These are phyloP conservation scores for Drosophila pectinifera DNA, from an alignment of 1,140 invertebrate species.

Conservation along the genomic window DNA sequence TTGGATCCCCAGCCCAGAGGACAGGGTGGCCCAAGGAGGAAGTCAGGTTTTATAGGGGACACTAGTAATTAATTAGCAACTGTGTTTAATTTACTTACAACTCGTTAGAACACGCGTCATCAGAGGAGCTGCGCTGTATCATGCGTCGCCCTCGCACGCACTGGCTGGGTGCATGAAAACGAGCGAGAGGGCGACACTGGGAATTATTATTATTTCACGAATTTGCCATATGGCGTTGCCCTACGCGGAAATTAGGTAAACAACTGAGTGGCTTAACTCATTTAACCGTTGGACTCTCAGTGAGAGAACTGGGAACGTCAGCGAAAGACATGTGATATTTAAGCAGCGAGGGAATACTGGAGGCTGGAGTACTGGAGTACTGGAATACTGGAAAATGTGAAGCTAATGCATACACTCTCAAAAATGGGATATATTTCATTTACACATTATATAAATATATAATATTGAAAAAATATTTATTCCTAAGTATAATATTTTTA, in stretches of 20 bases:
- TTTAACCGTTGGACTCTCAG: no score
- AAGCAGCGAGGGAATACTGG: no score
- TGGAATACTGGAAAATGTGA: not conserved
- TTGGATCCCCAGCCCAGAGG: not conserved
- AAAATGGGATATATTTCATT: not conserved
- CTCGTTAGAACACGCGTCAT: not conserved
- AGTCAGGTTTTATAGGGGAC: not conserved
- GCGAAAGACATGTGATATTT: no score
- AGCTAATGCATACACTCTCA: not conserved
- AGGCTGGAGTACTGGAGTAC: no score
- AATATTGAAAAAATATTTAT: no score
- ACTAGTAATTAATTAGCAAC: not conserved
- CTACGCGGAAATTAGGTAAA: not conserved
- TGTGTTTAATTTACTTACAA: not conserved
- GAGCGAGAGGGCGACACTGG: slow-evolving; percentile 29
- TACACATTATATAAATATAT: no score
- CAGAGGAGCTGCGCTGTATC: not conserved
- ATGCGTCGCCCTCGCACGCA: slow-evolving; percentile 11
- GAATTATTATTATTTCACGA: slow-evolving; percentile 2
- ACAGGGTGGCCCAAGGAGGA: not conserved
- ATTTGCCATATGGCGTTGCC: not conserved
- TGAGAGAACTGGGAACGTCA: no score
- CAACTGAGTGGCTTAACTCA: not conserved
- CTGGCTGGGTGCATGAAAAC: slow-evolving; percentile 8
- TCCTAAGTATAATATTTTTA: no score